These are phyloP conservation scores for Belgica antarctica DNA, from an alignment of 2,888 invertebrate species.

Conservation along the genomic window DNA sequence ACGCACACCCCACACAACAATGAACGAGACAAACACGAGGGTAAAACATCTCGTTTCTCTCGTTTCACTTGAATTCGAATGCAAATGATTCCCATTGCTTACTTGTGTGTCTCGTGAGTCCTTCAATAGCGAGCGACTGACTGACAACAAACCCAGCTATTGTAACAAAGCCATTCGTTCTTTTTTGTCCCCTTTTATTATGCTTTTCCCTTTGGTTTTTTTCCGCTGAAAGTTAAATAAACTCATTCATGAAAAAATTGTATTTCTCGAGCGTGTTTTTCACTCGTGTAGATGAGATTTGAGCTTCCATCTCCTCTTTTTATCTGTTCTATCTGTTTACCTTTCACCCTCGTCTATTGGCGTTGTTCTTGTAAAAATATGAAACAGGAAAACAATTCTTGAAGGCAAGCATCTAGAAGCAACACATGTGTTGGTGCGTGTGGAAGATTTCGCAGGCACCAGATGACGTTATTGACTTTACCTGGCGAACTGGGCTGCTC, in stretches of 20 bases:
- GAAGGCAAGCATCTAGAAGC: too few species aligned
- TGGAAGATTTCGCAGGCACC: too few species aligned
- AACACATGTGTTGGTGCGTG: neutral
- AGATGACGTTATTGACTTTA: neutral
- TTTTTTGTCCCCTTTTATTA: neutral
- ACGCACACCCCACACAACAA: too few species aligned
- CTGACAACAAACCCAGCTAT: conserved; percentile 9
- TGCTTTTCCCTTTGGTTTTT: neutral
- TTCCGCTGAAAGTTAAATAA: conserved; percentile 24
- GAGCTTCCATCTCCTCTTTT: too few species aligned
- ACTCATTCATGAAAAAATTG: neutral
- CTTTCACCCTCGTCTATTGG: neutral
- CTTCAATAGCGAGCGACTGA: conserved; percentile 18
- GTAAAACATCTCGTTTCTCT: too few species aligned
- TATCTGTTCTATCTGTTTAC: too few species aligned
- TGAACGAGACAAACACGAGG: too few species aligned
- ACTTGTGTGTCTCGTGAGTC: neutral
- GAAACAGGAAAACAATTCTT: too few species aligned
- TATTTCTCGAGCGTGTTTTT: neutral
- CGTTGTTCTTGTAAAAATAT: too few species aligned
- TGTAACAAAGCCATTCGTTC: neutral
- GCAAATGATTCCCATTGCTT: too few species aligned
- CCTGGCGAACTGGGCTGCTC: neutral
- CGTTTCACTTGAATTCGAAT: too few species aligned
- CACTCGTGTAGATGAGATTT: neutral